Conservation (phyloP, 2,888 invertebrate genomes). For the Deroplatys truncata region DNA sequence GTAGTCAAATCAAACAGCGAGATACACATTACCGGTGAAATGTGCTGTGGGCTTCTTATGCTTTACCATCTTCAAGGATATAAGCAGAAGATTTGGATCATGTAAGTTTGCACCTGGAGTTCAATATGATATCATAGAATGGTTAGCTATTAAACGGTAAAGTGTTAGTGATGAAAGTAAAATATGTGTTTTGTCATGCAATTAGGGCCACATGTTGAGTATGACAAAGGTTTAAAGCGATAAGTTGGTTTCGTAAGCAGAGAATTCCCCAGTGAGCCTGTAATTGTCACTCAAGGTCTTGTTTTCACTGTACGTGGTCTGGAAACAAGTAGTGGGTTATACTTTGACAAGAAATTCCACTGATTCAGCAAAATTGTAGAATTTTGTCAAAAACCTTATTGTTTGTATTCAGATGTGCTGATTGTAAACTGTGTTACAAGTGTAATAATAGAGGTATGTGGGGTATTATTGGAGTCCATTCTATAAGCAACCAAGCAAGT, state of each 20-base stretch:
- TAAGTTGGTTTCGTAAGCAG: not conserved
- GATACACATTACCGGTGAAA: too few relatives aligned
- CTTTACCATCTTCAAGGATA: not conserved
- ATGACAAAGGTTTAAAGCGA: too few relatives aligned
- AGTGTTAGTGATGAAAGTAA: not conserved
- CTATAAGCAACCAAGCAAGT: not conserved
- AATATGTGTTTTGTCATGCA: not conserved
- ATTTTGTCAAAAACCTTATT: not conserved
- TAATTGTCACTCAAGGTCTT: not conserved
- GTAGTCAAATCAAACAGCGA: not conserved
- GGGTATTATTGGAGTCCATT: not conserved
- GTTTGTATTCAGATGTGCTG: not conserved
- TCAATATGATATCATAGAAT: not conserved
- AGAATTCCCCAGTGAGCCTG: too few relatives aligned
- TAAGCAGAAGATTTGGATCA: not conserved
- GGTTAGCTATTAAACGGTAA: not conserved
- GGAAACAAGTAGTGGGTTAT: not conserved
- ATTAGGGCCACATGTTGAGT: too few relatives aligned
- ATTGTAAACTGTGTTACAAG: not conserved
- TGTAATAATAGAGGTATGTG: not conserved
- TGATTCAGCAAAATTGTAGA: not conserved
- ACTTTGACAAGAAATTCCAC: not conserved
- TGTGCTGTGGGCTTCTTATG: not conserved
- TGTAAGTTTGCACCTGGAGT: not conserved
- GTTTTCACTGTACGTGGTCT: not conserved